Percentiles rank a stretch among this genome's conserved stretches.
Evolutionary conservation across 2,113 vertebrate genomes (phyloP).

Genomic region (Eolophus roseicapilla): DNA sequence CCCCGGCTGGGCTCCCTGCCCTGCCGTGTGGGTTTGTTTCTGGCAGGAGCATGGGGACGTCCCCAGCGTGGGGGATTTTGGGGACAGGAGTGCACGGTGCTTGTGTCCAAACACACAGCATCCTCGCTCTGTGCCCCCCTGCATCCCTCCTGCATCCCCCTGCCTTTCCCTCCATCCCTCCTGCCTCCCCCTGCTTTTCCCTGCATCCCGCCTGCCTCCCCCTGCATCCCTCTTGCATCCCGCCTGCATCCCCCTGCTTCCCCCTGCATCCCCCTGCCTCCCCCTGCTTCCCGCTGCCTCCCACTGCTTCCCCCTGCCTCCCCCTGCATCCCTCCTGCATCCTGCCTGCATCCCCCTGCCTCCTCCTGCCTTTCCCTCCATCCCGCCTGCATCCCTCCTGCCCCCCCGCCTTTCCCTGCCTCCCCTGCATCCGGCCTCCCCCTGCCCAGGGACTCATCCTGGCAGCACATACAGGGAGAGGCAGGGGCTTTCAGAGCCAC

Average conservation of each 20-base stretch:
- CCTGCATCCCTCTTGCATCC: too few species aligned
- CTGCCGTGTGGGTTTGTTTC: neutral
- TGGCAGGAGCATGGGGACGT: neutral
- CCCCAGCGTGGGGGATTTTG: fast-evolving
- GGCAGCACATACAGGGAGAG: fast-evolving
- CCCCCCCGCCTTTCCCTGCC: neutral
- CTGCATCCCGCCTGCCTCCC: too few species aligned
- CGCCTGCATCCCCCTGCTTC: too few species aligned
- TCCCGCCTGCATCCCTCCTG: neutral
- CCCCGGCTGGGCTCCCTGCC: fast-evolving
- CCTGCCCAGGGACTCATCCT: neutral
- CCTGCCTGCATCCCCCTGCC: neutral
- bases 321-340: too few species aligned
- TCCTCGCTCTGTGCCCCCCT: fast-evolving
- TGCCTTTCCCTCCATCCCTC: too few species aligned
- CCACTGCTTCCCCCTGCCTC: neutral
- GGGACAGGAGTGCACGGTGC: neutral
- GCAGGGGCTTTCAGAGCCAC: fast-evolving
- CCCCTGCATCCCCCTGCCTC: too few species aligned
- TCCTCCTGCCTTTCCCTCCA: neutral
- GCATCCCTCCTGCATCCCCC: too few species aligned
- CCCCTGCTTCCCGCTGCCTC: too few species aligned
- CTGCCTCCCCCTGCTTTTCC: neutral
- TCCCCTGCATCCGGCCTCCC: neutral
- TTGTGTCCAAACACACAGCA: neutral